Conservation (phyloP, 2,113 vertebrate species). For the Catagonus wagneri region DNA sequence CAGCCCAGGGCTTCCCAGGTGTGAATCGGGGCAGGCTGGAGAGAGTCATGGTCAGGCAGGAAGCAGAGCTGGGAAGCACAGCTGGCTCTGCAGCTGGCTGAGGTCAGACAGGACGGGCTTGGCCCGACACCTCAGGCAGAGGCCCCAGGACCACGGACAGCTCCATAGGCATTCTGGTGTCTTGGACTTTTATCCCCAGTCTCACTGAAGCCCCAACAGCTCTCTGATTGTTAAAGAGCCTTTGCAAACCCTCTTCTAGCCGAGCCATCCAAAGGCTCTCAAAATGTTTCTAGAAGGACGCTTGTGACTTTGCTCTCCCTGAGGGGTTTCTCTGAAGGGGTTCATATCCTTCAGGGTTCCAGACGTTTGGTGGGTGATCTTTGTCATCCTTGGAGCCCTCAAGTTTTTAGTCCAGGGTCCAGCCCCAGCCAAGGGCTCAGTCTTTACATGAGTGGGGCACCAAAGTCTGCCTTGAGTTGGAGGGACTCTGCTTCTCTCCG, state of each 20-base stretch:
- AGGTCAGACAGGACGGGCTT: neutral
- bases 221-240: neutral
- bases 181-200: neutral
- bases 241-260: neutral
- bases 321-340: neutral
- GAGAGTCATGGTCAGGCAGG: neutral
- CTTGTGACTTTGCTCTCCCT: neutral
- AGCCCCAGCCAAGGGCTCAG: neutral
- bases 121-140: neutral
- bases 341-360: neutral
- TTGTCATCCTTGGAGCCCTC: neutral
- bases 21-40: neutral
- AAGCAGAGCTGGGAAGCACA: neutral
- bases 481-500: neutral
- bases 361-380: neutral
- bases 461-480: neutral
- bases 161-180: neutral
- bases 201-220: neutral
- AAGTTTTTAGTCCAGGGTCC: neutral
- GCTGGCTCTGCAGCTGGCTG: neutral
- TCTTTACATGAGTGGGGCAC: neutral
- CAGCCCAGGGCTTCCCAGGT: neutral
- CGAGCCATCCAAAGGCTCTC: neutral
- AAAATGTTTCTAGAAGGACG: neutral
- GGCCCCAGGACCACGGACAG: conserved; percentile 7